Percentiles rank a stretch among this genome's conserved stretches.
These are phyloP conservation scores for Harpegnathos saltator DNA, from an alignment of 1,140 invertebrate species.

Conservation along the genomic window DNA sequence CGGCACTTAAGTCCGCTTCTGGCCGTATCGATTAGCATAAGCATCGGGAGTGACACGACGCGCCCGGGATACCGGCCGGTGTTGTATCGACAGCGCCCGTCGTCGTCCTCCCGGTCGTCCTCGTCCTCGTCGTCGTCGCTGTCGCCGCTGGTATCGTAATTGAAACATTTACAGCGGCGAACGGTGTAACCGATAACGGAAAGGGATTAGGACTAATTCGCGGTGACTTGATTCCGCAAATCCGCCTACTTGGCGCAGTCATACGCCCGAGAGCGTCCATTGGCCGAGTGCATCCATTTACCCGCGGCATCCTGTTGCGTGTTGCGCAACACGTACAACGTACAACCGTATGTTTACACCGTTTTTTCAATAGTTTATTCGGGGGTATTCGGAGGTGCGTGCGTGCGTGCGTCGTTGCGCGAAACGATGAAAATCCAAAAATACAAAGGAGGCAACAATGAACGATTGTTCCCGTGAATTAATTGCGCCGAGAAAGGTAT, in stretches of 20 bases:
- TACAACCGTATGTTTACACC: neutral
- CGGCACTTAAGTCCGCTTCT: slow-evolving; percentile 26
- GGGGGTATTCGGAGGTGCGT: neutral
- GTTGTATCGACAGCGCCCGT: slow-evolving; percentile 57
- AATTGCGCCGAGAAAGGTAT: slow-evolving; percentile 33
- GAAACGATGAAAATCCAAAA: neutral
- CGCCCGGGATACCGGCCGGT: slow-evolving; percentile 10
- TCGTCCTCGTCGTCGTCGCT: slow-evolving; percentile 10
- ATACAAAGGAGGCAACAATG: neutral
- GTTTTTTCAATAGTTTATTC: neutral
- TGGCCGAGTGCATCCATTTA: slow-evolving; percentile 7
- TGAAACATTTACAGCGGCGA: slow-evolving; percentile 35
- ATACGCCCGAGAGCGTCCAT: neutral
- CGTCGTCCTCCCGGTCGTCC: neutral
- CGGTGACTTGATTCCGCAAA: slow-evolving; percentile 31
- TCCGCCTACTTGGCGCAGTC: slow-evolving; percentile 6
- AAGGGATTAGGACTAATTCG: slow-evolving; percentile 14
- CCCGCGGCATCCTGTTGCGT: neutral
- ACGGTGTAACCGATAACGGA: slow-evolving; percentile 40
- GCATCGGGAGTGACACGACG: slow-evolving; percentile 33
- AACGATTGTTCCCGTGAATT: neutral
- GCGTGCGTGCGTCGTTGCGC: neutral
- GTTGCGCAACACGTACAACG: neutral
- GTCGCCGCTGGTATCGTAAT: neutral
- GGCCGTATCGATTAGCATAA: slow-evolving; percentile 69